Conservation (phyloP, 2,797 vertebrate species). For the Bryconaethiops microstoma region DNA sequence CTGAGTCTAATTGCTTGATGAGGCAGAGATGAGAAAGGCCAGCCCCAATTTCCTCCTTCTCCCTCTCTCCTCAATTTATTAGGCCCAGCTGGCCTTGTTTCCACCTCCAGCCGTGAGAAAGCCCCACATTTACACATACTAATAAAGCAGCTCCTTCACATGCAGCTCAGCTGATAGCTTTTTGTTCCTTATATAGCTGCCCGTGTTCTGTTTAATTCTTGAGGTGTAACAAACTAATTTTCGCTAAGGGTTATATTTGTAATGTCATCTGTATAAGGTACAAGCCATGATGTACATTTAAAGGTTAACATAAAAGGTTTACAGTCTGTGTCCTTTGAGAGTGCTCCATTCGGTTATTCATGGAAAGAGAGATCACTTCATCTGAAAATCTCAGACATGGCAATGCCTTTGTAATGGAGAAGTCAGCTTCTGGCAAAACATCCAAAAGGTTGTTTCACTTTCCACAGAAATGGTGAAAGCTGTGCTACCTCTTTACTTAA, state of each 20-base stretch:
- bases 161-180: background rate
- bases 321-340: background rate
- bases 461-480: conserved; percentile 1
- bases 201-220: background rate
- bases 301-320: too few species aligned
- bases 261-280: background rate
- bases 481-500: background rate
- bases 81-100: conserved; percentile 10
- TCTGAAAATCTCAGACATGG: background rate
- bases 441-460: background rate
- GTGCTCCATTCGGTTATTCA: background rate
- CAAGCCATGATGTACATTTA: background rate
- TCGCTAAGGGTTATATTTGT: background rate
- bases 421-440: background rate
- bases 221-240: background rate
- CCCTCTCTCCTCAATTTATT: background rate
- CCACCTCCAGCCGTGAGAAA: conserved; percentile 21
- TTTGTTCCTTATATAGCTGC: background rate
- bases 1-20: background rate
- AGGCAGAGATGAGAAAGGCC: background rate
- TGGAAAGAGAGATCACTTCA: conserved; percentile 2
- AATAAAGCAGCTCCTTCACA: background rate
- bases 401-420: background rate
- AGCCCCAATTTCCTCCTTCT: background rate
- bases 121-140: background rate